phyloP scores from a whole-genome alignment of 2,797 vertebrate genomes.

The Amblyraja radiata region DNA sequence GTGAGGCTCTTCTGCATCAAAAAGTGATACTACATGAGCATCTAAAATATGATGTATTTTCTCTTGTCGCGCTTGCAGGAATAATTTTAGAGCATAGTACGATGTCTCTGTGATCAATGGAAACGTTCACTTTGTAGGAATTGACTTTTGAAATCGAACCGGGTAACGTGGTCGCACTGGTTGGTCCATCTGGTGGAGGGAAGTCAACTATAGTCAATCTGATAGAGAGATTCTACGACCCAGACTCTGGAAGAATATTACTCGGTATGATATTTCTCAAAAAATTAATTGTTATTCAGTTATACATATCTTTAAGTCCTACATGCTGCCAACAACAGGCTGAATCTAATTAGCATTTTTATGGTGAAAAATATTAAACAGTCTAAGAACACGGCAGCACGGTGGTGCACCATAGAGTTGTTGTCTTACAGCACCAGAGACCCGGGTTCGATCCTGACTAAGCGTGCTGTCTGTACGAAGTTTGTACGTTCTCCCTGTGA shows the following conservation, averaged over 20 bases:
- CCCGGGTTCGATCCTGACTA: too few relatives aligned
- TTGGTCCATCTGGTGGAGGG: conserved; percentile 38
- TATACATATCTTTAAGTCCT: background rate
- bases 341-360: background rate
- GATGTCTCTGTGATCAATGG: background rate
- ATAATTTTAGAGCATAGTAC: background rate
- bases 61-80: background rate
- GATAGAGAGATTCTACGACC: conserved; percentile 36
- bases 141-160: conserved; percentile 26
- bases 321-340: background rate
- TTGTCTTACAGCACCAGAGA: too few relatives aligned
- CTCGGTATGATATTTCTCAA: conserved; percentile 24
- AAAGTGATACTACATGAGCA: background rate
- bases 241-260: conserved; percentile 35
- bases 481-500: too few relatives aligned
- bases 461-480: too few relatives aligned
- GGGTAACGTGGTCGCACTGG: conserved; percentile 31
- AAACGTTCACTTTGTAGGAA: conserved; percentile 24
- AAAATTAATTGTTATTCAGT: background rate
- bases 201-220: conserved; percentile 37
- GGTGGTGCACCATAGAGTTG: too few relatives aligned
- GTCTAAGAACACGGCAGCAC: background rate
- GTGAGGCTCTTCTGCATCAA: background rate
- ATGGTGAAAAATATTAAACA: background rate
- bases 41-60: background rate